Conservation (phyloP, 2,888 invertebrate genomes). For the Eristalinus aeneus region DNA sequence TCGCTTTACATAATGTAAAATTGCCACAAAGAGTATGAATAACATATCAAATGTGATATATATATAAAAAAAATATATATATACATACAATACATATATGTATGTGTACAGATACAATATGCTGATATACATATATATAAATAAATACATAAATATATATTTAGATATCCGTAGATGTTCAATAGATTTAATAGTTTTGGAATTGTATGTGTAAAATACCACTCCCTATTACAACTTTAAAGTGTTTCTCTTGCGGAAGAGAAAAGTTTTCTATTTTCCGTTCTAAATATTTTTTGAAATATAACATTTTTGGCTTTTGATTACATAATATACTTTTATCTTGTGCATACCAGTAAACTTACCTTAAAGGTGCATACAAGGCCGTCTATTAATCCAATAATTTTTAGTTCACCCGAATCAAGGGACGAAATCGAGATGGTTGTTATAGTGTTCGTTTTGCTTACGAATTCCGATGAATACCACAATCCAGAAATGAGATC, state of each 20-base stretch:
- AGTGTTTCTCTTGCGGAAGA: constrained; percentile 27
- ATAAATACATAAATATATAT: no score
- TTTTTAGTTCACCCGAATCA: neutral
- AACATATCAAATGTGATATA: neutral
- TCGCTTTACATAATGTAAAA: constrained; percentile 47
- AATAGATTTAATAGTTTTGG: constrained; percentile 47
- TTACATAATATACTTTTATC: constrained; percentile 57
- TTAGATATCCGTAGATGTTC: neutral
- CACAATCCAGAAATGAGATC: constrained; percentile 30
- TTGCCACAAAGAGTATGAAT: constrained; percentile 20
- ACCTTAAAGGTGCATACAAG: constrained; percentile 61
- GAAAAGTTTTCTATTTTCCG: constrained; percentile 32
- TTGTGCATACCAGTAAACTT: constrained; percentile 18
- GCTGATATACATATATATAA: neutral
- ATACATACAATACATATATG: neutral
- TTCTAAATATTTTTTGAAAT: constrained; percentile 26
- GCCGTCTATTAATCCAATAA: constrained; percentile 49
- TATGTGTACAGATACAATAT: no score
- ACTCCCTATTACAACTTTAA: constrained; percentile 60
- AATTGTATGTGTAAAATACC: constrained; percentile 28
- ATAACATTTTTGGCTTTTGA: constrained; percentile 25
- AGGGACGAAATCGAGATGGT: neutral
- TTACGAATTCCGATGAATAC: constrained; percentile 21
- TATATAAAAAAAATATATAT: neutral
- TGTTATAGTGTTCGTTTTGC: constrained; percentile 24